phyloP scores from a whole-genome alignment of 2,888 invertebrate species.

The Diploptera punctata region DNA sequence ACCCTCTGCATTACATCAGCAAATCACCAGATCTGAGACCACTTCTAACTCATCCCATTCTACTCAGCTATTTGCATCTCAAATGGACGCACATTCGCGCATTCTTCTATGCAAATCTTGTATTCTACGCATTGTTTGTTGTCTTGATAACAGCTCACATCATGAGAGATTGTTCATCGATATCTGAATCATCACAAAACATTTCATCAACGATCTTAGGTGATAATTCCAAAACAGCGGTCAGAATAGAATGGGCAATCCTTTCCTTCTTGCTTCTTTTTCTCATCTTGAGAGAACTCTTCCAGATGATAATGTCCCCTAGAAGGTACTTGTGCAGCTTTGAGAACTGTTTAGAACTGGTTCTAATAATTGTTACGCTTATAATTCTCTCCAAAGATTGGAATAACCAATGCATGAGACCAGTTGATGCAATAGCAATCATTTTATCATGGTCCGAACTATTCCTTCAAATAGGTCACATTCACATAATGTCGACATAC shows the following conservation, averaged over 20 bases:
- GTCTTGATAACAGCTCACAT: conserved; percentile 72
- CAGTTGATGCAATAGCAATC: conserved; percentile 74
- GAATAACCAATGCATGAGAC: conserved; percentile 54
- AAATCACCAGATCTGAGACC: conserved; percentile 70
- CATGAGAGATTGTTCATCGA: conserved; percentile 51
- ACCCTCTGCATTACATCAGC: conserved; percentile 75
- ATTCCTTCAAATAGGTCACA: conserved; percentile 74
- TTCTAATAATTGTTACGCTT: conserved; percentile 68
- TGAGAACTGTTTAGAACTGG: conserved; percentile 78
- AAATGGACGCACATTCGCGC: conserved; percentile 75
- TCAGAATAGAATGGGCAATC: neutral
- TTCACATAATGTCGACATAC: conserved; percentile 79
- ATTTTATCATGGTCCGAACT: conserved; percentile 78
- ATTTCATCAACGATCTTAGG: too few species aligned
- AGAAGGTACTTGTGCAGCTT: conserved; percentile 18
- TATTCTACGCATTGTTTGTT: conserved; percentile 74
- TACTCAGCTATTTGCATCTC: conserved; percentile 78
- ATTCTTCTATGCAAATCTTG: conserved; percentile 60
- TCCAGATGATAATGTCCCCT: conserved; percentile 75
- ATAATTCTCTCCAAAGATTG: conserved; percentile 53
- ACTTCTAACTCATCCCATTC: conserved; percentile 77
- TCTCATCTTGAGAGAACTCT: conserved; percentile 69
- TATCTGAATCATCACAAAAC: neutral
- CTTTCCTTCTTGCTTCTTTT: conserved; percentile 61
- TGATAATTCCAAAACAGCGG: too few species aligned